Conservation (phyloP, 2,113 vertebrate genomes). For the Eupsittula cactorum region DNA sequence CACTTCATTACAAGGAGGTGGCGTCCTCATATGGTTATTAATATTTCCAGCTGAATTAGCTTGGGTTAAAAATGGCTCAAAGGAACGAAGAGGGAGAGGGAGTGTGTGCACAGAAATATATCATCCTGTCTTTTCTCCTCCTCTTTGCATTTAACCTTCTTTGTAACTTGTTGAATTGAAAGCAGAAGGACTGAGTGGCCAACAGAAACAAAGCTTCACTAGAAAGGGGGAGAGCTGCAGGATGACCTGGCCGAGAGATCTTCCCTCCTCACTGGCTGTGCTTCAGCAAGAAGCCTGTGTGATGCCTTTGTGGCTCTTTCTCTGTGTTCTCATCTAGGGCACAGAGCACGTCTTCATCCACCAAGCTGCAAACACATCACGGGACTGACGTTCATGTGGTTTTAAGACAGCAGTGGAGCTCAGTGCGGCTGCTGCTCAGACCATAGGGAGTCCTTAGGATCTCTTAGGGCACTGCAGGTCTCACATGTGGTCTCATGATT, state of each 20-base stretch:
- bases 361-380: neutral
- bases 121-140: constrained; percentile 42
- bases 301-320: neutral
- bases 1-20: constrained; percentile 64
- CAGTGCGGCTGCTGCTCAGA: neutral
- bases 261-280: neutral
- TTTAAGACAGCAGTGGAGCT: neutral
- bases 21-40: constrained; percentile 37
- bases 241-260: neutral
- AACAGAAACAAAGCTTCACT: neutral
- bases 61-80: constrained; percentile 61
- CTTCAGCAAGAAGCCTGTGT: neutral
- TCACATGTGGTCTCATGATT: neutral
- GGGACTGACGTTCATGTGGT: accelerated
- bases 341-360: neutral
- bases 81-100: constrained; percentile 24
- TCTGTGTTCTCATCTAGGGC: neutral
- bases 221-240: neutral
- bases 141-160: constrained; percentile 8
- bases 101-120: constrained; percentile 23
- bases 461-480: neutral
- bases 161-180: constrained; percentile 19
- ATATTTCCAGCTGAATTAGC: constrained; percentile 60
- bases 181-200: neutral
- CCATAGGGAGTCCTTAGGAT: neutral